phyloP scores from a whole-genome alignment of 2,888 invertebrate genomes.

The Cactoblastis cactorum region DNA sequence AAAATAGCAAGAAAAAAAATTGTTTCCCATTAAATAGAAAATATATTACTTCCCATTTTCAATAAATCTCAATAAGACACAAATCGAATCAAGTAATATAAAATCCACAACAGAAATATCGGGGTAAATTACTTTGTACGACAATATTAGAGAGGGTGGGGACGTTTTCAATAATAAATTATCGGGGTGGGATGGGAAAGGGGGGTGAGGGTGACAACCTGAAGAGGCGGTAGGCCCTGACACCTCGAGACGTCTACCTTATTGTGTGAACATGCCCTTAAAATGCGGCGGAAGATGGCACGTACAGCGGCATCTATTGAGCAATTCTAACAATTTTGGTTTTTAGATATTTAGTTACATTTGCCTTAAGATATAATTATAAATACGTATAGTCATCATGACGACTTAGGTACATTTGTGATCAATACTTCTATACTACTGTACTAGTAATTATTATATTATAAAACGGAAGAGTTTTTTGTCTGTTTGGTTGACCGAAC shows the following conservation, averaged over 20 bases:
- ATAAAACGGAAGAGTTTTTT: too few species aligned
- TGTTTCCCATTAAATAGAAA: background rate
- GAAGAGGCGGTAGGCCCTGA: conserved; percentile 47
- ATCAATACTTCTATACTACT: too few species aligned
- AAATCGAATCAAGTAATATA: conserved; percentile 10
- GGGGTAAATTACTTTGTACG: conserved; percentile 52
- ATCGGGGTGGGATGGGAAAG: too few species aligned
- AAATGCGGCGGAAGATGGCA: conserved; percentile 23
- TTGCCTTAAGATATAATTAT: too few species aligned
- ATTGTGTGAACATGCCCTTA: conserved; percentile 57
- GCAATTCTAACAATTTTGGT: too few species aligned
- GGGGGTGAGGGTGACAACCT: too few species aligned
- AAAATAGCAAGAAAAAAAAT: background rate
- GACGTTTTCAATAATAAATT: conserved; percentile 72
- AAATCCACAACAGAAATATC: conserved; percentile 13
- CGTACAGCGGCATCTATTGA: background rate
- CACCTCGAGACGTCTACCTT: conserved; percentile 63
- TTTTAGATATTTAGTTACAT: too few species aligned
- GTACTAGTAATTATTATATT: too few species aligned
- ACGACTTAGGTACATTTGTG: too few species aligned
- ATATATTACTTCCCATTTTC: background rate
- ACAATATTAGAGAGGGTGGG: conserved; percentile 66
- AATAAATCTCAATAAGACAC: conserved; percentile 6
- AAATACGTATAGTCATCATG: too few species aligned
- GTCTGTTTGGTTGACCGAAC: too few species aligned